These are phyloP conservation scores for Dallia pectoralis DNA, from an alignment of 2,797 vertebrate species.

Conservation along the genomic window DNA sequence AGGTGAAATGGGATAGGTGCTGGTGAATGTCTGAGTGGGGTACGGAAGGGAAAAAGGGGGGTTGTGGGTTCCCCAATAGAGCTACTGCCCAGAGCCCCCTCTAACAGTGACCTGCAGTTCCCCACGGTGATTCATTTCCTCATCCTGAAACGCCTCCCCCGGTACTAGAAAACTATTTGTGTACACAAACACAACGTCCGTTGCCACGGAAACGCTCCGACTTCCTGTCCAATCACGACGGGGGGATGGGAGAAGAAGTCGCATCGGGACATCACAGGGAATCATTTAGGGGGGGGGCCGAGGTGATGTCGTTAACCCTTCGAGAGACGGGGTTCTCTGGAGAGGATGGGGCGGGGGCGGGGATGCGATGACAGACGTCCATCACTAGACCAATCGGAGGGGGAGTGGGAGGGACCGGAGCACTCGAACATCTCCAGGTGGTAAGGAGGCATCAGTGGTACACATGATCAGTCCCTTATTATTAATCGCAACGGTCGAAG, in stretches of 20 bases:
- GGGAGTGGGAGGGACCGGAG: constrained; percentile 20
- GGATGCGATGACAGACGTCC: constrained; percentile 30
- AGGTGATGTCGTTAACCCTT: constrained; percentile 26
- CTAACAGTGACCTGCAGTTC: constrained; percentile 49
- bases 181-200: constrained; percentile 44
- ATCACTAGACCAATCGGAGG: no score
- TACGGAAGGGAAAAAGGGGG: constrained; percentile 2
- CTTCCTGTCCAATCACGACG: constrained; percentile 16
- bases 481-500: constrained; percentile 9
- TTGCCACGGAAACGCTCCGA: constrained; percentile 41
- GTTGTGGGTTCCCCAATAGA: constrained; percentile 9
- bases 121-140: constrained; percentile 57
- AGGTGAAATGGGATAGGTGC: background rate
- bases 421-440: background rate
- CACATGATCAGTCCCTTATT: constrained; percentile 18
- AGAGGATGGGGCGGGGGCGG: constrained; percentile 14
- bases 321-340: constrained; percentile 25
- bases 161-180: background rate
- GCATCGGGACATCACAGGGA: constrained; percentile 17
- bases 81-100: constrained; percentile 29
- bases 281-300: background rate
- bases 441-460: constrained; percentile 20
- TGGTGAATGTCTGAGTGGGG: constrained; percentile 13
- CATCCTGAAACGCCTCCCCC: background rate
- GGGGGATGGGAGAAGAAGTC: background rate